These are phyloP conservation scores for Sclerodermus sp. DNA, from an alignment of 2,888 invertebrate species.

Conservation along the genomic window DNA sequence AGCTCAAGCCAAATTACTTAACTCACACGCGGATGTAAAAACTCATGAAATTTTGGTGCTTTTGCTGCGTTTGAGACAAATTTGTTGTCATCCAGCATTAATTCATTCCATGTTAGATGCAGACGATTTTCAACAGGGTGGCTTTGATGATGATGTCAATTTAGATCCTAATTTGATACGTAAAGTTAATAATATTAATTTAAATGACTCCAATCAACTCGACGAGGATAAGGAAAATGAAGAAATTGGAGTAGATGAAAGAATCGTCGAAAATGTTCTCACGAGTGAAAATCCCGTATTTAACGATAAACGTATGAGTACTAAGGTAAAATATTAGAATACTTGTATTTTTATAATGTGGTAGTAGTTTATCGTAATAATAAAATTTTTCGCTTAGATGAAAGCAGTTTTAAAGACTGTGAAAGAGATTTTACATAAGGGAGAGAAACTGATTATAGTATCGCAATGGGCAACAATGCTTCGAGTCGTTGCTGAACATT, in stretches of 20 bases:
- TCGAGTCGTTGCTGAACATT: slow-evolving; percentile 69
- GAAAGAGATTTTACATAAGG: slow-evolving; percentile 54
- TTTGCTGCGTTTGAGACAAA: slow-evolving; percentile 81
- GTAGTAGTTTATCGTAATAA: not conserved
- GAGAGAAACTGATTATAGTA: slow-evolving; percentile 81
- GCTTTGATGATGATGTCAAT: slow-evolving; percentile 49
- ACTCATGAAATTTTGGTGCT: slow-evolving; percentile 75
- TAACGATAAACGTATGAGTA: slow-evolving; percentile 62
- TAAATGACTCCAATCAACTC: slow-evolving; percentile 8
- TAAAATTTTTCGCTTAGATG: slow-evolving; percentile 54
- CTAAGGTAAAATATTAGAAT: slow-evolving; percentile 58
- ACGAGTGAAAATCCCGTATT: slow-evolving; percentile 75
- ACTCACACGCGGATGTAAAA: slow-evolving; percentile 55
- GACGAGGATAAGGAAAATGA: slow-evolving; percentile 21
- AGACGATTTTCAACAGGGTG: slow-evolving; percentile 50
- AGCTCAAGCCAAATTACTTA: slow-evolving; percentile 43
- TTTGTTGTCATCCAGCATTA: slow-evolving; percentile 86
- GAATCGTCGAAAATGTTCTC: slow-evolving; percentile 67
- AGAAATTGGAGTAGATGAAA: slow-evolving; percentile 58
- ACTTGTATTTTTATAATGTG: not conserved
- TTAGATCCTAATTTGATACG: slow-evolving; percentile 24
- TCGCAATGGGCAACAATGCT: slow-evolving; percentile 92
- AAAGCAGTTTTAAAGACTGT: slow-evolving; percentile 64
- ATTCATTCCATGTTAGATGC: slow-evolving; percentile 67
- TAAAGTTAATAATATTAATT: slow-evolving; percentile 27